These are phyloP conservation scores for Phaedon cochleariae DNA, from an alignment of 2,888 invertebrate genomes.

Conservation along the genomic window DNA sequence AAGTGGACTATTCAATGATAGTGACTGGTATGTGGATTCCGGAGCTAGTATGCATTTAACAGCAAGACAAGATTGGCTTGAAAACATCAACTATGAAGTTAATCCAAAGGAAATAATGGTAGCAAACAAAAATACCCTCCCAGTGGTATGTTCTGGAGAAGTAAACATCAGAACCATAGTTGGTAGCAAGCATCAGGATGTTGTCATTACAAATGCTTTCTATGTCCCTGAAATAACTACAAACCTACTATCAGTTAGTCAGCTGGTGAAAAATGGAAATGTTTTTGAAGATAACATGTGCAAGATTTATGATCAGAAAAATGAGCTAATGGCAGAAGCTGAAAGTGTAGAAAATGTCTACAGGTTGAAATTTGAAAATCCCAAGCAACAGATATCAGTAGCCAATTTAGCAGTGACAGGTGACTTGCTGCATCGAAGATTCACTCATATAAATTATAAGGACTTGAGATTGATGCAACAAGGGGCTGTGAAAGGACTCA, in stretches of 20 bases:
- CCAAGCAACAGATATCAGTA: no score
- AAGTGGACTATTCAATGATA: slow-evolving; percentile 36
- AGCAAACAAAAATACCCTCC: slow-evolving; percentile 21
- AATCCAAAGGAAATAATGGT: slow-evolving; percentile 24
- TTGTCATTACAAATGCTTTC: slow-evolving; percentile 17
- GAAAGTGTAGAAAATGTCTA: no score
- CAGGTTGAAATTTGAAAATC: no score
- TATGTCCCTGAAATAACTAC: slow-evolving; percentile 27
- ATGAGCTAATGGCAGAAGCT: neutral
- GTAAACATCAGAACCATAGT: slow-evolving; percentile 20
- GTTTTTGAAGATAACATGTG: slow-evolving; percentile 17
- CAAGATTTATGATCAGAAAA: slow-evolving; percentile 15
- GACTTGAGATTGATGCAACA: slow-evolving; percentile 13
- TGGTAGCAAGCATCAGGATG: slow-evolving; percentile 7
- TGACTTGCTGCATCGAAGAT: slow-evolving; percentile 24
- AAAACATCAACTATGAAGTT: no score
- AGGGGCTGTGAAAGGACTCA: slow-evolving; percentile 2
- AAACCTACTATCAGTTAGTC: slow-evolving; percentile 28
- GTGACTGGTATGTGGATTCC: no score
- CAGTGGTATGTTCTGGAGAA: slow-evolving; percentile 21
- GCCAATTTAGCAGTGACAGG: no score
- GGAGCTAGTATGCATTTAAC: slow-evolving; percentile 40
- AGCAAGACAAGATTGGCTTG: no score
- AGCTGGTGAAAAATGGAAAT: slow-evolving; percentile 21
- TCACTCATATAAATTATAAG: slow-evolving; percentile 22